Evolutionary conservation across 2,797 vertebrate genomes (phyloP).

Genomic region (Diceros bicornis): DNA sequence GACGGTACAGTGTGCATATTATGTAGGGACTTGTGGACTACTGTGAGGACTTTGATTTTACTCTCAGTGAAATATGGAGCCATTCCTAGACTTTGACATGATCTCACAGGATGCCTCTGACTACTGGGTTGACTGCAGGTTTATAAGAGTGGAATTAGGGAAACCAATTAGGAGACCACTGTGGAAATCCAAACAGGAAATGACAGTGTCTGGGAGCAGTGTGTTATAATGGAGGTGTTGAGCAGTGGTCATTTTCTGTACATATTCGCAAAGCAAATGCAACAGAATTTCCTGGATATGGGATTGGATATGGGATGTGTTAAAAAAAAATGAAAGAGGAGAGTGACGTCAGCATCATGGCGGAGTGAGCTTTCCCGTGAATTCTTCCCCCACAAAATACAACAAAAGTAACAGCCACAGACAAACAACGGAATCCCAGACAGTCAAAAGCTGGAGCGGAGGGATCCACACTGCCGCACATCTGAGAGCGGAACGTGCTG

Average conservation of each 20-base stretch:
- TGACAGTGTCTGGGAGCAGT: fast-evolving
- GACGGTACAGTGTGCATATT: neutral
- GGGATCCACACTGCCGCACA: no score
- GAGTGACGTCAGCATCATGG: no score
- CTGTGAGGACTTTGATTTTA: neutral
- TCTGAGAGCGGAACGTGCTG: no score
- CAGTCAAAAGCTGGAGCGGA: no score
- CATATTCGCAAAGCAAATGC: neutral
- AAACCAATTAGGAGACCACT: neutral
- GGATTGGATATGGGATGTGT: neutral
- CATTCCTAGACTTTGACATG: neutral
- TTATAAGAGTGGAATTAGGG: neutral
- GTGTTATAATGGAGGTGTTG: neutral
- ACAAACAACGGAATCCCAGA: no score
- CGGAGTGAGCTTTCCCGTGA: no score
- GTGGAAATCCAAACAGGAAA: neutral
- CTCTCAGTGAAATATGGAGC: neutral
- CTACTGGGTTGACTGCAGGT: neutral
- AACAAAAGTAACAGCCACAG: no score
- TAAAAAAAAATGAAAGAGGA: neutral
- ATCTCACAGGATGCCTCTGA: neutral
- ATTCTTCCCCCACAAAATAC: no score
- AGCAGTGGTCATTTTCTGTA: neutral
- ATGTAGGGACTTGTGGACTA: neutral
- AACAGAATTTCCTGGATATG: neutral